Base-by-base conservation (phyloP, 2,113 vertebrate species). In the Pollachius pollachius region DNA sequence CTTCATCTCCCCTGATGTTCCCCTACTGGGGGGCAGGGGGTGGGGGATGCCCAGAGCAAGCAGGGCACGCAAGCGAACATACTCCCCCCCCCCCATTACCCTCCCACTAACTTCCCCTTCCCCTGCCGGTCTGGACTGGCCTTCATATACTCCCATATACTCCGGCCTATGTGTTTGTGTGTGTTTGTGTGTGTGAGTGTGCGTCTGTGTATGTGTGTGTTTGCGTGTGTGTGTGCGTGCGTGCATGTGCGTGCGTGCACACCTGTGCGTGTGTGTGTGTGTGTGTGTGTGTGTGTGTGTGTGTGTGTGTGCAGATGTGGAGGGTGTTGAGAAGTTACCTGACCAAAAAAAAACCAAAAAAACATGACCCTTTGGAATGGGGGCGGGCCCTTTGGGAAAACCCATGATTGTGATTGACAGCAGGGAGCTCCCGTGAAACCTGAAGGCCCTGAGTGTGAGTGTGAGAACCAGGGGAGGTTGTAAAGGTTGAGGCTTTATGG, bases 1-100 rank as follows among this genome's bases (percentile, higher is more conserved):
- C 64, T 75, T 92, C 90, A 89, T 83, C 85, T 85, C 75, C 81
- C 66, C 34, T n/a, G 64, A 61, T 90, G 88, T 88, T 87, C 89
- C 80, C 65, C 74, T 85, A 62, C 85, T 89, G 6, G 37, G 79
- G 71, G 1, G 79, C 64, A 77, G 70, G 74, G 78, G 74, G 66
- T 74, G 71, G n/a, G 80, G 83, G 85, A 81, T 41, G 6, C 37
- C 37, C 37, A 41, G 37, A 84, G 83, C 79, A 60, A 81, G 79
- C 75, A 75, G 67, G 77, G 78, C 84, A 88, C 56, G 80, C 77
- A 60, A 82, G 79, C 74, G 77, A 77, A 65, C 87, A 90, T 91
- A 88, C 87, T 83, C 85, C 67, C 62, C 16, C 15, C 54, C 6
- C 54, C 17, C 15, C 54, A 15, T 15, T 11, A 15, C 6, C 54